Percentiles rank a stretch among this genome's conserved stretches.
These are phyloP conservation scores for Elgaria multicarinata DNA, from an alignment of 2,113 vertebrate genomes.

Conservation along the genomic window DNA sequence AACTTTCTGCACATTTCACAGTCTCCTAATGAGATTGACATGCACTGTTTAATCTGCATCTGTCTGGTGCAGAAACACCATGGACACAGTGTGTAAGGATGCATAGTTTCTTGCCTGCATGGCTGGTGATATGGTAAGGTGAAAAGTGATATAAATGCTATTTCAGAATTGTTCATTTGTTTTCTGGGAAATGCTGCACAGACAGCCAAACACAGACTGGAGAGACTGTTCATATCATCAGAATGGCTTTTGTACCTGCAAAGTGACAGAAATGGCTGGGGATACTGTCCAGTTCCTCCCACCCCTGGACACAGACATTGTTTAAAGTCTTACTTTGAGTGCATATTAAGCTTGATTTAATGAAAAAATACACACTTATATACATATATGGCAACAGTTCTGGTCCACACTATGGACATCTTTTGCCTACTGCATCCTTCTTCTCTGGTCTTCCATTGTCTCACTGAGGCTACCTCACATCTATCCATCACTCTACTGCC, in stretches of 20 bases:
- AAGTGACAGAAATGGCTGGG: slow-evolving; percentile 56
- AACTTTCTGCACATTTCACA: slow-evolving; percentile 80
- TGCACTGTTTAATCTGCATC: slow-evolving; percentile 77
- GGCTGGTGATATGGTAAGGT: slow-evolving; percentile 56
- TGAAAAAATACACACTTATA: background rate
- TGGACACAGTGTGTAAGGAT: slow-evolving; percentile 68
- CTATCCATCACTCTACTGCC: too few relatives aligned
- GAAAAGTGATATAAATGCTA: slow-evolving; percentile 54
- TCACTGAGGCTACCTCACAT: too few relatives aligned
- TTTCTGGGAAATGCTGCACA: slow-evolving; percentile 67
- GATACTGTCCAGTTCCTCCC: slow-evolving; percentile 33
- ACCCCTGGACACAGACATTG: slow-evolving; percentile 58
- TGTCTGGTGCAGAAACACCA: slow-evolving; percentile 75
- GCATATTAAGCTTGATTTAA: background rate
- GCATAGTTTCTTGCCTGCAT: slow-evolving; percentile 36
- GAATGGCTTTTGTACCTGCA: slow-evolving; percentile 60
- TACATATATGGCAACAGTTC: background rate
- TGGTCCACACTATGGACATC: background rate
- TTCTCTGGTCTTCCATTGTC: too few relatives aligned
- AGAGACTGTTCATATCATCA: slow-evolving; percentile 39
- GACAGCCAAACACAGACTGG: slow-evolving; percentile 52
- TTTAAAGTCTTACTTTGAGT: background rate
- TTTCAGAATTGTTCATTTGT: slow-evolving; percentile 52
- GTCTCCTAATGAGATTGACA: slow-evolving; percentile 77
- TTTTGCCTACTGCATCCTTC: background rate